Percentiles rank a stretch among this genome's conserved stretches.
Conservation (phyloP, 30 jellyfish, hydroid and myxozoan species). For the Rhopilema esculentum region DNA sequence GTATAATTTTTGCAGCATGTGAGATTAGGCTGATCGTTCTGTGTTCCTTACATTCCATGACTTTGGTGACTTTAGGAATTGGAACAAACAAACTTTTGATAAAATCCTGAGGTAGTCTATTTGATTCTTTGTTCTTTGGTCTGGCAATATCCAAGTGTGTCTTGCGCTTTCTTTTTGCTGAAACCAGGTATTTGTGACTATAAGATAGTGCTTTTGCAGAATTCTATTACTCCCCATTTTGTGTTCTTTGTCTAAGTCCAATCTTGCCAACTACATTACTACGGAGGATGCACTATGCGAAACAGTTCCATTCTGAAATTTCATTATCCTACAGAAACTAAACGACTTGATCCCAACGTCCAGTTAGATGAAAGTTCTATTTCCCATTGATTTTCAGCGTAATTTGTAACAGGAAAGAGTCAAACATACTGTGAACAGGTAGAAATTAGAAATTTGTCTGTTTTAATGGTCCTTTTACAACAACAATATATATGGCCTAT, state of each 20-base stretch:
- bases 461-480: no score
- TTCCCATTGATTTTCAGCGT: no score
- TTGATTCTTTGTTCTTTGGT: slow-evolving; percentile 19
- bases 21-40: neutral
- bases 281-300: no score
- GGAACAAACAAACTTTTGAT: neutral
- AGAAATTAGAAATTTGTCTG: no score
- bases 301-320: no score
- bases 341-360: no score
- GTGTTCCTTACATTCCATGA: slow-evolving; percentile 1
- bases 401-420: no score
- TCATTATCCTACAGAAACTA: no score
- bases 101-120: neutral
- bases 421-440: no score
- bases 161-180: neutral
- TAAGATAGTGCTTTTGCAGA: neutral
- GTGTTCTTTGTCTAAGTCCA: slow-evolving; percentile 10
- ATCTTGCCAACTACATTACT: neutral
- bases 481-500: no score
- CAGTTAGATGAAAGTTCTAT: no score
- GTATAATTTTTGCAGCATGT: slow-evolving; percentile 6
- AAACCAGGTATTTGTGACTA: slow-evolving; percentile 1
- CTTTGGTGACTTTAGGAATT: neutral
- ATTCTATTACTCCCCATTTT: slow-evolving; percentile 12
- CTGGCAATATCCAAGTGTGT: slow-evolving; percentile 25